A percentile compares a stretch with the other conserved stretches of the same genome.
Evolutionary conservation across 1,140 invertebrate species (phyloP).

Genomic region (Agrypnia vestita): DNA sequence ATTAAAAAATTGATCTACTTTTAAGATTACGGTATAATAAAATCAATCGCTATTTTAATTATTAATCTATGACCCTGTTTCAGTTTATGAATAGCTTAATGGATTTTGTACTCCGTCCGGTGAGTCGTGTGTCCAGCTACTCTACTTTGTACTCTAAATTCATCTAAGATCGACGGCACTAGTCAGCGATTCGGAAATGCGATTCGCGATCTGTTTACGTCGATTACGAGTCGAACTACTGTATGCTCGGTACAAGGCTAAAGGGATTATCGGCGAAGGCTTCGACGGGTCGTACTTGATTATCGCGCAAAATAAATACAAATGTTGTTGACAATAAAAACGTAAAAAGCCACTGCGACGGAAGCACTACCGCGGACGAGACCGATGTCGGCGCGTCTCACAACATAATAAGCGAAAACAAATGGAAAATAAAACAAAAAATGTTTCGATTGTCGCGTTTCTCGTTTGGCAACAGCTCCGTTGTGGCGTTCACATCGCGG

Average conservation of each 20-base stretch:
- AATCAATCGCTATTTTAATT: constrained; percentile 38
- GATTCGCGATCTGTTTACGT: neutral
- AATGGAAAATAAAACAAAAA: constrained; percentile 47
- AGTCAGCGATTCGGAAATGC: neutral
- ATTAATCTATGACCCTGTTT: constrained; percentile 41
- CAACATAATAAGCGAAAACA: constrained; percentile 34
- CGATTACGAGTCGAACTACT: neutral
- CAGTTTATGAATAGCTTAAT: constrained; percentile 34
- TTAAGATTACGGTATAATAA: constrained; percentile 34
- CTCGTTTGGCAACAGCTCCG: constrained; percentile 47
- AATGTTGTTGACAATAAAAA: constrained; percentile 48
- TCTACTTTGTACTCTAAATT: constrained; percentile 48
- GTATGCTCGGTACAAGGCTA: constrained; percentile 23
- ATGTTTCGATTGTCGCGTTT: constrained; percentile 49
- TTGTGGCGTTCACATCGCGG: constrained; percentile 51
- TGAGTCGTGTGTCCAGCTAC: constrained; percentile 3
- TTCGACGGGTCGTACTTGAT: constrained; percentile 15
- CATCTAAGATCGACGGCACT: constrained; percentile 20
- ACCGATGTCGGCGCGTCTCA: constrained; percentile 18
- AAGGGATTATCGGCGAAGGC: neutral
- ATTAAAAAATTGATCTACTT: constrained; percentile 44
- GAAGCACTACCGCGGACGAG: constrained; percentile 34
- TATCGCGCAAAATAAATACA: constrained; percentile 50
- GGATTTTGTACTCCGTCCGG: constrained; percentile 36
- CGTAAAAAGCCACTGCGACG: constrained; percentile 51